Evolutionary conservation across 1,140 invertebrate genomes (phyloP), one percentile per base, ranked within the genome.

Genomic region (Ceratoteleas bidentatus): DNA sequence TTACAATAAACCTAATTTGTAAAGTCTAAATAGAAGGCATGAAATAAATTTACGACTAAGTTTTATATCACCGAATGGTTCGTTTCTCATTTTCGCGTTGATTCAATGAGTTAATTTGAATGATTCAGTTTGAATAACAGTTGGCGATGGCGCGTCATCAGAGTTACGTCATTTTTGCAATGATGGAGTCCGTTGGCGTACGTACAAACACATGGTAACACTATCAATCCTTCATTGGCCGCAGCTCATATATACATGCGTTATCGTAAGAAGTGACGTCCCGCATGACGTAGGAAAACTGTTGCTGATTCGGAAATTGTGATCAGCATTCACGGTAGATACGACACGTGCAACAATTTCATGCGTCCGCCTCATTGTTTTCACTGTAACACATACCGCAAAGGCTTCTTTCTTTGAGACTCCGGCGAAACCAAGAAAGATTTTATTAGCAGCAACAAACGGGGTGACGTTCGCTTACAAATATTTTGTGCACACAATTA

Each of bases 141-240:
- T 60, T 5, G 40, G 6, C 53, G 61, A 62, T 58, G 50, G 52
- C 32, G 33, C 74, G 74, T 77, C 74, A 77, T 57, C 15, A 33
- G 10, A 62, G 57, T 77, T 77, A 77, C 52, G 58, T 77, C 50
- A 77, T 77, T 77, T 65, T 77, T 47, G 64, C 24, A 69, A 36
- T 36, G 43, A 64, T 66, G 36, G 38, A 56, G 14, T 33, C 8
- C 45, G 53, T 57, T 16, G 43, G 24, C 13, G 7, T 32, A 3
- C 24, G 11, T 32, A 40, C 13, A 24, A 24, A 24, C 24, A 24
- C 24, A 24, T 24, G 24, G 34, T 49, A 49, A 36, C 40, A 52
- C 45, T 69, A 77, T 69, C 64, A 69, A 77, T 68, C 69, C 64
- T 77, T 69, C 64, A 57, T 64, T 56, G n/a, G 14, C 56, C 47